Evolutionary conservation across 2,797 vertebrate species (phyloP).

Genomic region (Muraenolepis orangiensis): DNA sequence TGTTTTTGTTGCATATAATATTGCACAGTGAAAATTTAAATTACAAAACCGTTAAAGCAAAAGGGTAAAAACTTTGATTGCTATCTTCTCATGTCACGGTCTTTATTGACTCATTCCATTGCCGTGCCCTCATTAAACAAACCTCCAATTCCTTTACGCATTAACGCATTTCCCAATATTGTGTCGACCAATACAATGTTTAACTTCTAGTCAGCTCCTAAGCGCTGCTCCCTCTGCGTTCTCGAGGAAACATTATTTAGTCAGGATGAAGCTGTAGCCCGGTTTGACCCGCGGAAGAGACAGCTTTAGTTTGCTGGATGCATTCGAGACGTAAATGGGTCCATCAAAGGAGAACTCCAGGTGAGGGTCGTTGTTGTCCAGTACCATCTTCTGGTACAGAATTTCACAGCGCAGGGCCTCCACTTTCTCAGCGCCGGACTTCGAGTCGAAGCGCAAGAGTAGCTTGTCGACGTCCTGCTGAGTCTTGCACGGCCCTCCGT

Average conservation of each 20-base stretch:
- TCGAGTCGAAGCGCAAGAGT: constrained; percentile 61
- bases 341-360: constrained; percentile 24
- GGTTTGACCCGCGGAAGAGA: constrained; percentile 65
- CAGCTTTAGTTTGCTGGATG: constrained; percentile 65
- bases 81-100: not conserved
- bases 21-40: not conserved
- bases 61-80: too few species aligned
- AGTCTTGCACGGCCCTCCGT: constrained; percentile 72
- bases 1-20: not conserved
- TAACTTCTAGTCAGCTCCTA: not conserved
- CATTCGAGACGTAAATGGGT: constrained; percentile 7
- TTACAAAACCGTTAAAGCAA: not conserved
- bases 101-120: not conserved
- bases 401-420: constrained; percentile 71
- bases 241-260: not conserved
- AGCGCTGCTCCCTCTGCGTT: not conserved
- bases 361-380: constrained; percentile 56
- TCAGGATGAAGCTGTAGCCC: constrained; percentile 54
- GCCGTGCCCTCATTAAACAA: not conserved
- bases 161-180: not conserved
- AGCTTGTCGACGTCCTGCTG: constrained; percentile 71
- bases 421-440: constrained; percentile 48
- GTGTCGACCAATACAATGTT: too few species aligned
- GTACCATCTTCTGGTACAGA: constrained; percentile 67
- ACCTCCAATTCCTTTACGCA: not conserved